Evolutionary conservation across 2,888 invertebrate genomes (phyloP).

Genomic region (Nesidiocoris tenuis): DNA sequence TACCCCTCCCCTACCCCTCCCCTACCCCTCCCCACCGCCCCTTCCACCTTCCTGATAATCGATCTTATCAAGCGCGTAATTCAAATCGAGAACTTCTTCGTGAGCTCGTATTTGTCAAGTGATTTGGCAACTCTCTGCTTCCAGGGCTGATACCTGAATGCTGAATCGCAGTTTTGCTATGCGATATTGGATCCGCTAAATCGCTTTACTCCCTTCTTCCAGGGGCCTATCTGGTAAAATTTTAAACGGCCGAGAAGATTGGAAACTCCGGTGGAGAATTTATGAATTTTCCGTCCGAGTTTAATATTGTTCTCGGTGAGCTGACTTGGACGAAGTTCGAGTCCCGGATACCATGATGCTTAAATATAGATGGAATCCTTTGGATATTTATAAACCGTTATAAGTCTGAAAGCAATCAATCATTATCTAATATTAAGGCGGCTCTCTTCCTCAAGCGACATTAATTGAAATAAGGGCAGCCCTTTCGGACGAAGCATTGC

Average conservation of each 20-base stretch:
- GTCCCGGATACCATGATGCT: neutral
- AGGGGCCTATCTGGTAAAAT: neutral
- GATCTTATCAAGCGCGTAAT: no score
- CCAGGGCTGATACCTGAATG: no score
- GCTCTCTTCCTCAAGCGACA: neutral
- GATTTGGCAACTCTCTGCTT: no score
- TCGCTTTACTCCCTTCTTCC: neutral
- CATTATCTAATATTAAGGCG: constrained; percentile 5
- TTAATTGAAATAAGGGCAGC: constrained; percentile 2
- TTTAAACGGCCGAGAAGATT: neutral
- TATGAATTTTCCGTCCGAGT: neutral
- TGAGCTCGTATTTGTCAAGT: no score
- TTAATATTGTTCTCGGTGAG: neutral
- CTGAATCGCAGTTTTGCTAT: neutral
- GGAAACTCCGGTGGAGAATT: neutral
- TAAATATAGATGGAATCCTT: constrained; percentile 2
- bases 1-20: no score
- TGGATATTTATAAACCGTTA: constrained; percentile 10
- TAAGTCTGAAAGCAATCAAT: constrained; percentile 8
- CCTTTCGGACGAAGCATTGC: neutral
- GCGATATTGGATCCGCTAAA: neutral
- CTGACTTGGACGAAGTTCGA: neutral
- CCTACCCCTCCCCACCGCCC: no score
- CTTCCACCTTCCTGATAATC: no score
- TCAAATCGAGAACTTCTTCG: no score